Base-by-base conservation (phyloP, 2,888 invertebrate species). In the Catocala sponsa region DNA sequence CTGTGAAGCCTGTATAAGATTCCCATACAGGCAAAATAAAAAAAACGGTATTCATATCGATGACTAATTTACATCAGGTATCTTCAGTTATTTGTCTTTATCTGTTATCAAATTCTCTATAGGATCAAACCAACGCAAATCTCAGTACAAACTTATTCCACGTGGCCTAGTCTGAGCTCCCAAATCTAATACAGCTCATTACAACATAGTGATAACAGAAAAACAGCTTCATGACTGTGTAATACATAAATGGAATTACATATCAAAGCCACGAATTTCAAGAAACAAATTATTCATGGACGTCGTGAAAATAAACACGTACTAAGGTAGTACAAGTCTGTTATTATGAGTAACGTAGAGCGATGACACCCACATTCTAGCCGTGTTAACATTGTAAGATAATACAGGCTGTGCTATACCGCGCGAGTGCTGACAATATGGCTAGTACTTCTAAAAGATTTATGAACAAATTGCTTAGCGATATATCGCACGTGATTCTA, bases 331-430 rank as follows among this genome's bases (percentile, higher is more conserved):
- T 25, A 48, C 10, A 42, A 59, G 38, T 59, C 32, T 54, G 32
- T 53, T 59, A 54, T 53, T 48, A 59, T 59, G 52, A 46, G 42
- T 53, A 47, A 58, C 44, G 42, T 48, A 48, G 59, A 49, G 33
- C 46, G 53, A 49, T 49, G 25, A 42, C 15, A 48, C 33, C 47
- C 41, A 53, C 48, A 43, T 59, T 48, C 48, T 59, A 59, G 46
- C 53, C 53, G 42, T 54, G 53, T 59, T 48, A 59, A 59, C 48
- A 59, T 54, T 59, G 59, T 54, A 53, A 43, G 53, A 59, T 59
- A 59, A 54, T 54, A 54, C 35, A 32, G 13, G 49, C 53, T 25
- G 48, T 43, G 49, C 10, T 33, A 33, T 49, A 53, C 53, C 48
- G 48, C 32, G 47, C 48, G 53, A 59, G 53, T 48, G 53, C 48